phyloP scores from a whole-genome alignment of 2,113 vertebrate species.

The Cyprinodon variegatus region DNA sequence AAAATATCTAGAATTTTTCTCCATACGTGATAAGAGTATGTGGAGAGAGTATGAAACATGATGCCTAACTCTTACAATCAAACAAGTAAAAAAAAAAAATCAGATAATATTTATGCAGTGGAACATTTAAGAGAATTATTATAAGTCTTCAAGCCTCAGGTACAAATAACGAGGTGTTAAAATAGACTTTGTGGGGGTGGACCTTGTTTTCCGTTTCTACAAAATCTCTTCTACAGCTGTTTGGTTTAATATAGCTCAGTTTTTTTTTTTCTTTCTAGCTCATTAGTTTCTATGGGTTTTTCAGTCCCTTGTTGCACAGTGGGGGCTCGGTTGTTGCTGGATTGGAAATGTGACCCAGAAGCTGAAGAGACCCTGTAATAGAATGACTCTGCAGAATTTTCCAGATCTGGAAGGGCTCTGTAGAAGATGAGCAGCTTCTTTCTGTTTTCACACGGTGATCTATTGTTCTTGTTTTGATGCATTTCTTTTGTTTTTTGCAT shows the following conservation, averaged over 20 bases:
- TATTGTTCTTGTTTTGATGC: constrained; percentile 48
- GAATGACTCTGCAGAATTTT: constrained; percentile 71
- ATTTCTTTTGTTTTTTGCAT: constrained; percentile 38
- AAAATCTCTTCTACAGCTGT: constrained; percentile 53
- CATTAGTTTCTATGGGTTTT: not conserved
- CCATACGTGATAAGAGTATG: no score
- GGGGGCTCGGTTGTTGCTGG: constrained; percentile 39
- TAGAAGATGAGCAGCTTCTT: constrained; percentile 39
- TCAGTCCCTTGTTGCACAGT: not conserved
- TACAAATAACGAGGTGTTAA: constrained; percentile 48
- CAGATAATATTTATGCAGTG: constrained; percentile 24
- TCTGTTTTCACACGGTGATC: constrained; percentile 48
- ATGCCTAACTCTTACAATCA: not conserved
- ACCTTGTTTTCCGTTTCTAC: constrained; percentile 39
- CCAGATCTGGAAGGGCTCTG: constrained; percentile 27
- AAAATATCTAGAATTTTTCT: not conserved
- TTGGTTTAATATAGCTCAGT: constrained; percentile 7
- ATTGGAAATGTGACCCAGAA: constrained; percentile 56
- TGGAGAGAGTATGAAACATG: no score
- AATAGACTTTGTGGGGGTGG: constrained; percentile 58
- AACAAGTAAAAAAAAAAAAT: constrained; percentile 7
- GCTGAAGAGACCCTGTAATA: constrained; percentile 31
- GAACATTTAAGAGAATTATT: constrained; percentile 15
- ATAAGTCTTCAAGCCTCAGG: constrained; percentile 28
- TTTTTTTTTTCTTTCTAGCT: not conserved